Evolutionary conservation across 2,888 invertebrate genomes (phyloP), one percentile per base, ranked within the genome.

Genomic region (Incurvaria masculella): DNA sequence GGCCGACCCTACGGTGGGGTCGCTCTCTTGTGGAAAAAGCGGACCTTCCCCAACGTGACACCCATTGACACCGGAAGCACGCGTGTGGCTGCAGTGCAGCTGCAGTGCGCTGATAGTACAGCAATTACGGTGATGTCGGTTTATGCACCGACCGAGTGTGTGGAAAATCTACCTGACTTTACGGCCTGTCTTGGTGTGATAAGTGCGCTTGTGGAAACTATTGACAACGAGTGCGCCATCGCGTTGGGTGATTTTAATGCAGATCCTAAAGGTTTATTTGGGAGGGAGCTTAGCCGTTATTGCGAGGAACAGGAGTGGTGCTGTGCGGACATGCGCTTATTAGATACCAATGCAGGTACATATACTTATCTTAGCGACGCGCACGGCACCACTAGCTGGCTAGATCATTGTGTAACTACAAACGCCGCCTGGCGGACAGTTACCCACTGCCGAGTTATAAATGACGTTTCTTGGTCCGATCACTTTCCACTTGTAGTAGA

Each of bases 301-400:
- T 43, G 43, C 21, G 17, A n/a, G 21, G 43, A 43, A 21, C 43
- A 43, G 16, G n/a, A 43, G 5, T 43, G 43, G 43, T 21, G 10
- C 5, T 43, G 43, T n/a, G 43, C 23, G 3, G 43, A 43, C n/a
- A n/a, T 17, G 3, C n/a, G 21, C 16, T 14, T 21, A 5, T 21
- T 43, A 21, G 43, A 21, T n/a, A 14, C 8, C 6, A 5, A 20
- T 21, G 5, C 11, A 21, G 8, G 21, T 16, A 43, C 21, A 4
- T 43, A n/a, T 21, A 17, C 42, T 19, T n/a, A n/a, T n/a, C n/a
- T n/a, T n/a, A n/a, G n/a, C n/a, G n/a, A n/a, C n/a, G n/a, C n/a
- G n/a, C n/a, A n/a, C n/a, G n/a, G 11, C n/a, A 5, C 8, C n/a
- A 21, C 21, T 16, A 6, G 6, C 10, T 23, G 23, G 23, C 5